A percentile compares a stretch with the other conserved stretches of the same genome.
Conservation (phyloP, 2,888 invertebrate species). For the Trypoxylon attenuatum region DNA sequence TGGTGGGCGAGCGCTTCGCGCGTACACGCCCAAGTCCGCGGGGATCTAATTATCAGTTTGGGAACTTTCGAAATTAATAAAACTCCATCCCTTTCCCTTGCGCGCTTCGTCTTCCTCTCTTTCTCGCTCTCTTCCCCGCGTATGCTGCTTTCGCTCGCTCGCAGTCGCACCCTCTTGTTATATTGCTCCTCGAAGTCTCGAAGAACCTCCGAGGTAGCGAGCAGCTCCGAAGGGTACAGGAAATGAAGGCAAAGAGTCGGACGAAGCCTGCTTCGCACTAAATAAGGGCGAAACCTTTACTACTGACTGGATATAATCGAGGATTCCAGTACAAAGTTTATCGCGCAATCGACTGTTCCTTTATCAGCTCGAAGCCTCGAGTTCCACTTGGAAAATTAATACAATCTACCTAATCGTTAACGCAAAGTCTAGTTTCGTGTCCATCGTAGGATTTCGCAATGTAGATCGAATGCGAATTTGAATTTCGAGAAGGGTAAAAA, state of each 20-base stretch:
- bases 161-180: constrained; percentile 47
- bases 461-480: too few species aligned
- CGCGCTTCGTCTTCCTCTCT: background rate
- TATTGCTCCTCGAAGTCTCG: constrained; percentile 53
- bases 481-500: constrained; percentile 12
- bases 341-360: too few species aligned
- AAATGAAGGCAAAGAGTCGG: constrained; percentile 6
- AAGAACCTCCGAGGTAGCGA: constrained; percentile 30
- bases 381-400: too few species aligned
- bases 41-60: constrained; percentile 72
- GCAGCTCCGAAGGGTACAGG: constrained; percentile 25
- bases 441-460: too few species aligned
- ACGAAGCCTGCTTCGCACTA: too few species aligned
- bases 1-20: constrained; percentile 30
- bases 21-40: constrained; percentile 36
- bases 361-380: too few species aligned
- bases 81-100: constrained; percentile 52
- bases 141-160: background rate
- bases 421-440: too few species aligned
- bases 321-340: too few species aligned
- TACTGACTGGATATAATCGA: too few species aligned
- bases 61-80: constrained; percentile 72
- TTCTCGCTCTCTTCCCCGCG: background rate
- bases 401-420: too few species aligned
- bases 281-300: too few species aligned